These are phyloP conservation scores for Myotis findleyi DNA, from an alignment of 2,797 vertebrate species.

Conservation along the genomic window DNA sequence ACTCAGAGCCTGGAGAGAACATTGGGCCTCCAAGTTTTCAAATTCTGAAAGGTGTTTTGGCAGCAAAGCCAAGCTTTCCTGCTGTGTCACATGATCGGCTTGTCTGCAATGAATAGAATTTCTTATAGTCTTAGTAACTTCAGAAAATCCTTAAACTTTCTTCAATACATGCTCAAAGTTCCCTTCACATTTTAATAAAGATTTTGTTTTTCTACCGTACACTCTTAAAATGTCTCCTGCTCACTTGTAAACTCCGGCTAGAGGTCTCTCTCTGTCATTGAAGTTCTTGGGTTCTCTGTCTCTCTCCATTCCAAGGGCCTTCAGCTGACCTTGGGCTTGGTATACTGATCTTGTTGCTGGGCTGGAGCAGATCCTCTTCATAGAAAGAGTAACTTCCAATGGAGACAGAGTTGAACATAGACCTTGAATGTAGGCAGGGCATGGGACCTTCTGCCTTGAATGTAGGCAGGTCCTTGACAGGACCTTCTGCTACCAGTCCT, in stretches of 20 bases:
- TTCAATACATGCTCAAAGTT: neutral
- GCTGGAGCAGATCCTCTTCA: neutral
- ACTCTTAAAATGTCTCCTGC: neutral
- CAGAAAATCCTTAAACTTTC: neutral
- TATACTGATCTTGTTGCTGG: rapidly evolving
- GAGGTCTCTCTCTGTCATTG: neutral
- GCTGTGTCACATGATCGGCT: neutral
- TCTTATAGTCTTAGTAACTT: neutral
- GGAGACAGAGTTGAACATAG: neutral
- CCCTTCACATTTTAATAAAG: neutral
- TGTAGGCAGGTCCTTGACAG: too few species aligned
- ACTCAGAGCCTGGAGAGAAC: neutral
- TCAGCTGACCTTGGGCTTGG: neutral
- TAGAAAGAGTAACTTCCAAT: neutral
- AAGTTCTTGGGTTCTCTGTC: neutral
- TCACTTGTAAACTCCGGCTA: neutral
- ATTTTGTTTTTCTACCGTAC: neutral
- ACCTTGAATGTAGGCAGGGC: neutral
- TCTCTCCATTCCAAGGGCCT: neutral
- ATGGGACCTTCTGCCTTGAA: too few species aligned
- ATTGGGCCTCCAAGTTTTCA: neutral
- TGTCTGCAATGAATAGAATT: neutral
- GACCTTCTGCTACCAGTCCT: neutral
- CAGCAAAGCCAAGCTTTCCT: neutral
- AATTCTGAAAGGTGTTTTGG: neutral